Conservation (phyloP, 2,797 vertebrate species). For the Spheniscus humboldti region DNA sequence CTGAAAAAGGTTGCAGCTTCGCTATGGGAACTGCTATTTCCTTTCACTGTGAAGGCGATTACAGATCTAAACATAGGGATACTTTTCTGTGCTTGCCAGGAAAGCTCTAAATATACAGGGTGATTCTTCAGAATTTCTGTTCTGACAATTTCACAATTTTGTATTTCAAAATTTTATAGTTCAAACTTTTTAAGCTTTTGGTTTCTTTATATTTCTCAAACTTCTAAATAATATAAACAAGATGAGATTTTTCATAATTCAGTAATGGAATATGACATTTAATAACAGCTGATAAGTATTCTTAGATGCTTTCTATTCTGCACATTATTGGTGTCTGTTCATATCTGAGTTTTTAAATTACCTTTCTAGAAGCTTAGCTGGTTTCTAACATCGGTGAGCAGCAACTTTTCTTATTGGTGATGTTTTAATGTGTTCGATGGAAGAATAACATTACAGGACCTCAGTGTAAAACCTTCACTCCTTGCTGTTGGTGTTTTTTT, state of each 20-base stretch:
- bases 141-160: background rate
- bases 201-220: background rate
- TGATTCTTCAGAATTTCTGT: background rate
- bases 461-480: background rate
- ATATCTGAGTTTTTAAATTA: background rate
- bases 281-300: background rate
- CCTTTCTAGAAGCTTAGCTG: background rate
- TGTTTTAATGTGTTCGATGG: background rate
- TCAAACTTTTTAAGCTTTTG: background rate
- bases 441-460: background rate
- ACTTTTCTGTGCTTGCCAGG: background rate
- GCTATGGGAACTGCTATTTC: conserved; percentile 19
- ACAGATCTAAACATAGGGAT: background rate
- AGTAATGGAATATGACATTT: background rate
- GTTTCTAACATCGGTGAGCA: background rate
- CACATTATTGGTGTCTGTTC: background rate
- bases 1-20: background rate
- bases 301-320: background rate
- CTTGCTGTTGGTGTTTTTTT: background rate
- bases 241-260: background rate
- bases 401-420: background rate
- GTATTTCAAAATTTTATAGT: background rate
- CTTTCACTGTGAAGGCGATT: conserved; percentile 22
- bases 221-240: background rate
- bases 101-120: background rate